phyloP scores from a whole-genome alignment of 2,888 invertebrate species.

The Melieria picta region DNA sequence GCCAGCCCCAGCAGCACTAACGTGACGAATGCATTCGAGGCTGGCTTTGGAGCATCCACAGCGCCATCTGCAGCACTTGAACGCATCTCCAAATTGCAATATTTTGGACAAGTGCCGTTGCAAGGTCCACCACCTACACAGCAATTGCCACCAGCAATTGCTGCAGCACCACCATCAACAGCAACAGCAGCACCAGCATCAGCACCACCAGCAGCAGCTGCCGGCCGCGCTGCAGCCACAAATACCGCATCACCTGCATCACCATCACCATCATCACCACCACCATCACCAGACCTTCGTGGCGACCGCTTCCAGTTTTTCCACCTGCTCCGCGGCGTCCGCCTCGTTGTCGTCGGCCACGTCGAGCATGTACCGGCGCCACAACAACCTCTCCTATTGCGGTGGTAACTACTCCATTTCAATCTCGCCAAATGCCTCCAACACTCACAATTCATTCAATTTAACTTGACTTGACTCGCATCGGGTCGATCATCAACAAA shows the following conservation, averaged over 20 bases:
- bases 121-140: slow-evolving; percentile 46
- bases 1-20: slow-evolving; percentile 18
- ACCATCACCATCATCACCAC: slow-evolving; percentile 55
- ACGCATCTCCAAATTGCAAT: slow-evolving; percentile 46
- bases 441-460: neutral
- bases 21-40: slow-evolving; percentile 61
- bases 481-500: no score
- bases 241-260: slow-evolving; percentile 53
- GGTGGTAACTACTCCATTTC: slow-evolving; percentile 60
- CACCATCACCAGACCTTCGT: slow-evolving; percentile 44
- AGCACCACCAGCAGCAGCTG: slow-evolving; percentile 42
- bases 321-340: slow-evolving; percentile 27
- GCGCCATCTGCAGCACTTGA: slow-evolving; percentile 51
- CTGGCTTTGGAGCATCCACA: slow-evolving; percentile 57
- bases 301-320: slow-evolving; percentile 41
- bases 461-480: no score
- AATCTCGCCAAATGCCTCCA: neutral
- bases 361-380: slow-evolving; percentile 63
- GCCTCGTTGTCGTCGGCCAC: slow-evolving; percentile 34
- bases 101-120: slow-evolving; percentile 61
- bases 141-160: slow-evolving; percentile 43
- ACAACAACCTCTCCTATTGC: slow-evolving; percentile 65
- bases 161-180: slow-evolving; percentile 31
- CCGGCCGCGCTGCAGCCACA: slow-evolving; percentile 32
- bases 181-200: slow-evolving; percentile 41